These are phyloP conservation scores for Sardina pilchardus DNA, from an alignment of 2,113 vertebrate genomes.

Conservation along the genomic window DNA sequence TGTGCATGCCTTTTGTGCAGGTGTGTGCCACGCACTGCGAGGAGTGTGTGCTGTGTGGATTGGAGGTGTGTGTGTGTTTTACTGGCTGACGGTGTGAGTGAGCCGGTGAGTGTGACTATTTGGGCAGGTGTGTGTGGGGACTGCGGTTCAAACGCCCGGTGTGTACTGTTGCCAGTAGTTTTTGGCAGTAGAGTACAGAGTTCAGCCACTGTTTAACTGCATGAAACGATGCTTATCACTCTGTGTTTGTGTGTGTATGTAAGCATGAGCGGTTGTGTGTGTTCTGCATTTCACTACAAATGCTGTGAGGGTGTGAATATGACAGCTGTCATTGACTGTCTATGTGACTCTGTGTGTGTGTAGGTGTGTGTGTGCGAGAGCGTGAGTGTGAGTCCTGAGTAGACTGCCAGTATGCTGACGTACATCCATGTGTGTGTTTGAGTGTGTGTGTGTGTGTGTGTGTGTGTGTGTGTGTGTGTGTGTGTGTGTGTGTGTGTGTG, in stretches of 20 bases:
- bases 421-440: not conserved
- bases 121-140: too few relatives aligned
- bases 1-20: not conserved
- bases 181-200: not conserved
- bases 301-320: too few relatives aligned
- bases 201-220: not conserved
- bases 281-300: too few relatives aligned
- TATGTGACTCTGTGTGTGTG: not conserved
- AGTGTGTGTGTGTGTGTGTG: slow-evolving; percentile 13
- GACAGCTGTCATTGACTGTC: not conserved
- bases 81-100: too few relatives aligned
- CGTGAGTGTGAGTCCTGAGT: not conserved
- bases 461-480: slow-evolving; percentile 23
- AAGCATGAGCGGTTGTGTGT: not conserved
- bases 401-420: not conserved
- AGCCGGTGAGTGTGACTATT: too few relatives aligned
- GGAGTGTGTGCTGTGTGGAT: not conserved
- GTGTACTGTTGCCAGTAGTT: not conserved
- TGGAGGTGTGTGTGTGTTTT: not conserved
- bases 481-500: slow-evolving; percentile 19
- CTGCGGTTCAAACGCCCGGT: too few relatives aligned
- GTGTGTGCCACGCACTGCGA: not conserved
- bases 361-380: not conserved
- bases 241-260: not conserved
- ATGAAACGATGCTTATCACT: not conserved